Percentiles rank a stretch among this genome's conserved stretches.
Evolutionary conservation across 53 echinoderm and acorn worm species (phyloP).

Genomic region (Patiria pectinifera): DNA sequence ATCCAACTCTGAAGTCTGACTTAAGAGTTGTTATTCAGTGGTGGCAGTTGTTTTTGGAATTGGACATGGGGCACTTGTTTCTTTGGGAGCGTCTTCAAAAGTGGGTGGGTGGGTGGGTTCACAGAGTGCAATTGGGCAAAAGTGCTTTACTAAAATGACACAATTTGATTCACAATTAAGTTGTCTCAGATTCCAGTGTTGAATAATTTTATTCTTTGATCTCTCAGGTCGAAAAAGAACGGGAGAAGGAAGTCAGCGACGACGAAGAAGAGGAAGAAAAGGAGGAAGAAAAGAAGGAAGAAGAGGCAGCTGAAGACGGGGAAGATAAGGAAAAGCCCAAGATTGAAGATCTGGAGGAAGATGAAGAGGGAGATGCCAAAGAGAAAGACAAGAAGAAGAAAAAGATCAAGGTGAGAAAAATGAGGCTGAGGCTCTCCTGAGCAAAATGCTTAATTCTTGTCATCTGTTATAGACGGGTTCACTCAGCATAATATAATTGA

Average conservation of each 20-base stretch:
- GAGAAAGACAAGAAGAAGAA: slow-evolving; percentile 70
- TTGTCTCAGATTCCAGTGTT: neutral
- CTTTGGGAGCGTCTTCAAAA: no score
- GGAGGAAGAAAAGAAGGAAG: slow-evolving; percentile 70
- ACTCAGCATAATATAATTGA: no score
- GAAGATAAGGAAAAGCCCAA: slow-evolving; percentile 81
- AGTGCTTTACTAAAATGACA: no score
- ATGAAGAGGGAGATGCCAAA: slow-evolving; percentile 60
- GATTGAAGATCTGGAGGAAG: slow-evolving; percentile 75
- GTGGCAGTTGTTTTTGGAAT: no score
- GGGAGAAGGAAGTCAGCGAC: slow-evolving; percentile 93
- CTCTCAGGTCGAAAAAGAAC: slow-evolving; percentile 84
- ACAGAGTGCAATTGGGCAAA: neutral
- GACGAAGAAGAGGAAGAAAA: slow-evolving; percentile 64
- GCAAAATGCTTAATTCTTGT: no score
- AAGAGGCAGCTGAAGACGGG: slow-evolving; percentile 68
- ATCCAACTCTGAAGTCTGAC: no score
- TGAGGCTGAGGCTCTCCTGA: neutral
- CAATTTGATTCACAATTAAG: no score
- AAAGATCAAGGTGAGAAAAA: slow-evolving; percentile 78
- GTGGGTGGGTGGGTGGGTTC: no score
- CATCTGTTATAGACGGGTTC: no score
- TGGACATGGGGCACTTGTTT: no score
- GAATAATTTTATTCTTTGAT: neutral
- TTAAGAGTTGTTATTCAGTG: no score